Conservation (phyloP, 2,113 vertebrate species). For the Herpetotheres cachinnans region DNA sequence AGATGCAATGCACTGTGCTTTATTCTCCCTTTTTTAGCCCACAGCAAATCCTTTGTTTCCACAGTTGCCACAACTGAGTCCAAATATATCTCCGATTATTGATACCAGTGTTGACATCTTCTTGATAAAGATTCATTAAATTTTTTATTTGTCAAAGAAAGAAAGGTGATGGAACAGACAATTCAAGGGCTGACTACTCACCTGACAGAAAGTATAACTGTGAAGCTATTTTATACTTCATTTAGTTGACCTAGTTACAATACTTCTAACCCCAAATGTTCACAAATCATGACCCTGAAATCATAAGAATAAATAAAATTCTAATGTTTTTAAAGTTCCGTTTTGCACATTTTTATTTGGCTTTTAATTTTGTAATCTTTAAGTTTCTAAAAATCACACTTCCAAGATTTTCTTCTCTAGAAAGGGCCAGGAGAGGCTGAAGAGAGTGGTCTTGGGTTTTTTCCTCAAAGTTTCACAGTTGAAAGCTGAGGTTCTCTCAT, state of each 20-base stretch:
- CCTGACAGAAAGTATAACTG: conserved; percentile 24
- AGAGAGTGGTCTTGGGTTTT: not conserved
- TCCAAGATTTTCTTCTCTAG: not conserved
- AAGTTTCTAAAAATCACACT: not conserved
- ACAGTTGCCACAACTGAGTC: not conserved
- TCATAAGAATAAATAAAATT: not conserved
- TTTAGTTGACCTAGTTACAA: conserved; percentile 18
- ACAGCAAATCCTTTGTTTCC: not conserved
- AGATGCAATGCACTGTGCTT: not conserved
- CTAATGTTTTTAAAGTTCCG: not conserved
- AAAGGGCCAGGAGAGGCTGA: not conserved
- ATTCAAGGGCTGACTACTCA: conserved; percentile 41
- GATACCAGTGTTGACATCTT: not conserved
- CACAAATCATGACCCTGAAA: not conserved
- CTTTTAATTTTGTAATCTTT: not conserved
- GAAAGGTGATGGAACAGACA: not conserved
- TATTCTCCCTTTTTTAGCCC: not conserved
- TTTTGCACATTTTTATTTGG: not conserved
- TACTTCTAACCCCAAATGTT: not conserved
- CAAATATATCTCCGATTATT: not conserved
- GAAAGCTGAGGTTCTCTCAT: not conserved
- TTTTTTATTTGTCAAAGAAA: conserved; percentile 8
- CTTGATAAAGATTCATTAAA: not conserved
- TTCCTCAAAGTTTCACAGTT: not conserved
- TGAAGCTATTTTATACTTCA: conserved; percentile 53